Percentiles rank a stretch among this genome's conserved stretches.
Conservation (phyloP, 2,113 vertebrate genomes). For the Gasterosteus aculeatus region DNA sequence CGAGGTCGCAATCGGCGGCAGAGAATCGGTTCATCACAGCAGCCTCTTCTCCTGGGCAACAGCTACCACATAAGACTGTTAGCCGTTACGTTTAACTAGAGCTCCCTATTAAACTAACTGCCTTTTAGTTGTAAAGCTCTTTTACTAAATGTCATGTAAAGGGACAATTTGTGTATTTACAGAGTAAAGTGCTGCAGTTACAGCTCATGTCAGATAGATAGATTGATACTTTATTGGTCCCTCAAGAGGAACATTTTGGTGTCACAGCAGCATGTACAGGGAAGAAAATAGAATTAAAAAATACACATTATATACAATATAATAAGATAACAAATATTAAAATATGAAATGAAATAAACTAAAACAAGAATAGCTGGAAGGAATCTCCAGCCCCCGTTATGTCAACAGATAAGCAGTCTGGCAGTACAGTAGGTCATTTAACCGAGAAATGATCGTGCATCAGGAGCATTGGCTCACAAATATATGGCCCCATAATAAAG, state of each 20-base stretch:
- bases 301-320: no score
- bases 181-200: not conserved
- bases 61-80: not conserved
- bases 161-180: not conserved
- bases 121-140: not conserved
- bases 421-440: not conserved
- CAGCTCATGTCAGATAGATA: no score
- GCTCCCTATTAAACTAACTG: not conserved
- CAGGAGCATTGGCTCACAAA: not conserved
- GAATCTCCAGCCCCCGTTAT: no score
- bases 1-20: constrained; percentile 19
- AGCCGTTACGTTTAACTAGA: not conserved
- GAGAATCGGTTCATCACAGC: constrained; percentile 20
- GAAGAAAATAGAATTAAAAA: no score
- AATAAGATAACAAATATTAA: no score
- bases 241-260: no score
- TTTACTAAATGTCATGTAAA: not conserved
- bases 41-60: not conserved
- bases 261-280: no score
- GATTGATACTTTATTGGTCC: no score
- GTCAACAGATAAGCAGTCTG: no score
- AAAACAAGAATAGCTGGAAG: no score
- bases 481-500: not conserved
- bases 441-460: not conserved
- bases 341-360: no score